These are phyloP conservation scores for Atta colombica DNA, from an alignment of 1,140 invertebrate genomes.

Conservation along the genomic window DNA sequence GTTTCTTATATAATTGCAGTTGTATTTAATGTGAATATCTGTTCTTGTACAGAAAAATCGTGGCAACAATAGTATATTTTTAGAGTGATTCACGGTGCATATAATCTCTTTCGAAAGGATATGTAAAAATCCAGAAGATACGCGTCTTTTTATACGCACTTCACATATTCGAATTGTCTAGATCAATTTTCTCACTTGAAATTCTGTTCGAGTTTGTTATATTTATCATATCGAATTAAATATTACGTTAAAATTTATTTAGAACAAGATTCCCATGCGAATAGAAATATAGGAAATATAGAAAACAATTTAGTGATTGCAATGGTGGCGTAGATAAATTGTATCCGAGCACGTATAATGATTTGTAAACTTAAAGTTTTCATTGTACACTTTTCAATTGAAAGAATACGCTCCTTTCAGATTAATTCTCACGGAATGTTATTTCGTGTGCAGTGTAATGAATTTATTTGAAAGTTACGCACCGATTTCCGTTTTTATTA, in stretches of 20 bases:
- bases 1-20: constrained; percentile 23
- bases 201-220: constrained; percentile 27
- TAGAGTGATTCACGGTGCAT: neutral
- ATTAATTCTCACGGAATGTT: constrained; percentile 42
- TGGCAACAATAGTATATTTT: constrained; percentile 27
- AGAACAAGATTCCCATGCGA: neutral
- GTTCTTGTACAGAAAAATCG: constrained; percentile 25
- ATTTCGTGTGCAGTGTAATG: constrained; percentile 17
- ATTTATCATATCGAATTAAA: constrained; percentile 14
- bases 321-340: neutral
- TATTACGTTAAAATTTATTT: constrained; percentile 27
- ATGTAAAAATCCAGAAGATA: neutral
- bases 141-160: neutral
- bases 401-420: neutral
- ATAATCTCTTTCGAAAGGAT: constrained; percentile 6
- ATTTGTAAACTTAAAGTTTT: constrained; percentile 8
- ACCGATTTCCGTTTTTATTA: constrained; percentile 27
- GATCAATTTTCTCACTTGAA: neutral
- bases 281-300: neutral
- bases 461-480: constrained; percentile 31
- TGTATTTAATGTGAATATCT: constrained; percentile 35
- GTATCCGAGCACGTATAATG: neutral
- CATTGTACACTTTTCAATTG: neutral
- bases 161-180: constrained; percentile 6
- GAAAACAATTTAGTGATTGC: neutral